Evolutionary conservation across 92 coral and sea anemone genomes (phyloP).

Genomic region (Porites lobata): DNA sequence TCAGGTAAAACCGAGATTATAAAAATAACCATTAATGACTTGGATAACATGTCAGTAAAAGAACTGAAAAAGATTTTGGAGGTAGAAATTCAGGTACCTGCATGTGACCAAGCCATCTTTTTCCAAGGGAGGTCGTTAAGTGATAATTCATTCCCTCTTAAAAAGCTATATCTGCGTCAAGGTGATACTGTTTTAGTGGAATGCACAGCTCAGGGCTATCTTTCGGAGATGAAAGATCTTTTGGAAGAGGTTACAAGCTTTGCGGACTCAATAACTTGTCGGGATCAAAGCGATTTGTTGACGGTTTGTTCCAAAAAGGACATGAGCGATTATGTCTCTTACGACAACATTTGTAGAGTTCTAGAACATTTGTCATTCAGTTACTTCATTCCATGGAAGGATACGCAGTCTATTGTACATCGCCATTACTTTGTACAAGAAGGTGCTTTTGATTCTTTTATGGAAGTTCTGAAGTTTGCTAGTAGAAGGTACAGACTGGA

Average conservation of each 20-base stretch:
- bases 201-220: constrained; percentile 51
- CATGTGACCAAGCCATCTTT: constrained; percentile 72
- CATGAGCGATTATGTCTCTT: constrained; percentile 11
- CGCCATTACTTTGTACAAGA: constrained; percentile 91
- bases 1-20: constrained; percentile 30
- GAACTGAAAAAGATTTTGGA: constrained; percentile 71
- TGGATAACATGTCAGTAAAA: constrained; percentile 56
- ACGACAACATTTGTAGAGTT: constrained; percentile 62
- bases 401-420: constrained; percentile 72
- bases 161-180: constrained; percentile 76
- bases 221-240: constrained; percentile 50
- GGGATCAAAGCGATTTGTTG: constrained; percentile 19
- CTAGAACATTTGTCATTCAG: constrained; percentile 76
- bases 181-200: constrained; percentile 66
- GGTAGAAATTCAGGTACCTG: constrained; percentile 63
- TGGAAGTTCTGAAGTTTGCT: constrained; percentile 70
- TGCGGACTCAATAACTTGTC: constrained; percentile 6
- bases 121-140: constrained; percentile 55
- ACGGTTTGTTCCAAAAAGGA: constrained; percentile 20
- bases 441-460: constrained; percentile 83
- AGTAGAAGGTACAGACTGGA: constrained; percentile 25
- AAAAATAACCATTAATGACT: constrained; percentile 40
- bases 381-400: constrained; percentile 89
- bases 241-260: constrained; percentile 53
- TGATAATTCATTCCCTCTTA: constrained; percentile 58